Base-by-base conservation (phyloP, 1,140 invertebrate species). In the Tetraneura akinire region DNA sequence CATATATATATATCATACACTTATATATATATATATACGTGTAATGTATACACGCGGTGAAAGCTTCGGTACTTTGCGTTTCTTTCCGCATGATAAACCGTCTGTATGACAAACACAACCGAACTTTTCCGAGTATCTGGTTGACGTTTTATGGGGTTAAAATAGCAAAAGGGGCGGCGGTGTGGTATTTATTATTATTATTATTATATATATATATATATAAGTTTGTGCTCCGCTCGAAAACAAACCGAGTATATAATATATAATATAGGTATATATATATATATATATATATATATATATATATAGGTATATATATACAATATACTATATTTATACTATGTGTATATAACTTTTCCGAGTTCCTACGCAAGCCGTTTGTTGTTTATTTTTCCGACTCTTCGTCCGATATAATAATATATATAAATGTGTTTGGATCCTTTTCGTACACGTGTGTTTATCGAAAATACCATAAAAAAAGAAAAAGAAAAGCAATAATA, bases 11-110 rank as follows among this genome's bases (percentile, higher is more conserved):
- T n/a, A n/a, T n/a, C n/a, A n/a, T n/a, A n/a, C n/a, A n/a, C n/a
- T n/a, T n/a, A n/a, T n/a, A n/a, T n/a, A n/a, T n/a, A n/a, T n/a
- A n/a, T n/a, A n/a, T n/a, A n/a, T n/a, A n/a, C n/a, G n/a, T n/a
- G n/a, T n/a, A n/a, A n/a, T n/a, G n/a, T n/a, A n/a, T n/a, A n/a
- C n/a, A n/a, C 32, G 55, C 73, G 51, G 32, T 29, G 74, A 78
- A 78, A 78, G 74, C 74, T 78, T 78, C 55, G n/a, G n/a, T 78
- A 62, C 55, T 78, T 78, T 32, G 21, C 51, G 74, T 78, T 78
- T 62, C 53, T 60, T 78, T 78, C 74, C 74, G 53, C 74, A 62
- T 78, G 74, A 78, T 78, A 78, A 78, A 78, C 74, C 47, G 74
- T 62, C 53, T 60, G 37, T 78, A 78, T 47, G 74, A 78, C 74